Evolutionary conservation across 2,888 invertebrate species (phyloP), one percentile per base, ranked within the genome.

Genomic region (Apodemia zela): DNA sequence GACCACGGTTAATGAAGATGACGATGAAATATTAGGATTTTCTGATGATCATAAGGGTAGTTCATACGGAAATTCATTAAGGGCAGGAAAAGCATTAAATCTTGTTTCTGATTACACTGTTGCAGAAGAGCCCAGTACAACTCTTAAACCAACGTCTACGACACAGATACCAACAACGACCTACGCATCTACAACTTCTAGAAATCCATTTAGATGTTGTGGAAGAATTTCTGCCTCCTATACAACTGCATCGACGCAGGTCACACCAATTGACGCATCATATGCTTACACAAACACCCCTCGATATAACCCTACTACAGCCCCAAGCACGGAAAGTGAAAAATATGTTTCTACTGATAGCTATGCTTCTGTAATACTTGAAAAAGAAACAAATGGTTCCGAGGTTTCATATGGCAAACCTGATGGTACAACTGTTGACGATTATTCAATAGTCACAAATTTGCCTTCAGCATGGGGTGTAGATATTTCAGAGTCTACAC

Each of bases 21-120:
- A 96, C 69, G 95, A 96, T 69, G 97, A 96, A 84, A 94, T 96
- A 25, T 79, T 96, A 61, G 96, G 96, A 66, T 96, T 95, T 76
- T 96, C 96, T 2, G 96, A 96, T 76, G 95, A 90, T 65, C 82
- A 88, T 59, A 89, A 89, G 77, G 63, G 73, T 15, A 74, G 75
- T 63, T 75, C 77, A 25, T 71, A 77, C 0, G 73, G 82, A 61
- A 74, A 79, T 33, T 76, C 77, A 57, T 62, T 81, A n/a, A 75
- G 90, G 68, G 88, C 88, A 76, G 80, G 91, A 6, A 93, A 93
- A 65, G 79, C 89, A n/a, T 76, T 89, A 47, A 84, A 84, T 13
- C 69, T 89, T 63, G 77, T 79, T 10, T 79, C 78, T 21, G 78
- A 75, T 61, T 81, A 81, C 62, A 76, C 71, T 3, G 65, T 65